These are phyloP conservation scores for Tethea ocularis DNA, from an alignment of 2,888 invertebrate genomes.

Conservation along the genomic window DNA sequence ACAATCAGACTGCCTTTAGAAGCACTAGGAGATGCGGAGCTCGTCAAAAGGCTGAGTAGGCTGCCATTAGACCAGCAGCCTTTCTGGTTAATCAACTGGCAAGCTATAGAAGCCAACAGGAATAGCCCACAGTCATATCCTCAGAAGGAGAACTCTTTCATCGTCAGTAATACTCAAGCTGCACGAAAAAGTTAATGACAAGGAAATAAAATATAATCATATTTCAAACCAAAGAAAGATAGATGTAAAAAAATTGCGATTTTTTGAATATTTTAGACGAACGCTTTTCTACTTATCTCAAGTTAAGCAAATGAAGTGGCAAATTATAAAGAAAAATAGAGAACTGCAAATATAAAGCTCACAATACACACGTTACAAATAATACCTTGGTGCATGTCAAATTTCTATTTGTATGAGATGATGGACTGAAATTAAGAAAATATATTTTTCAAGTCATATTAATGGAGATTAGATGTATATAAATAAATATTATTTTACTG, in stretches of 20 bases:
- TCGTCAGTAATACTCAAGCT: slow-evolving; percentile 20
- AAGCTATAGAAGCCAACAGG: slow-evolving; percentile 84
- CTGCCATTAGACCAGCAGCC: slow-evolving; percentile 82
- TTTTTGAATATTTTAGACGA: too few species aligned
- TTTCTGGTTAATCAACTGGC: slow-evolving; percentile 88
- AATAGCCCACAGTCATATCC: slow-evolving; percentile 51
- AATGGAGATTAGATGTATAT: too few species aligned
- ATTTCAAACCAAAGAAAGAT: slow-evolving; percentile 1
- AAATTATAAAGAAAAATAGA: too few species aligned
- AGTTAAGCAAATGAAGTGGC: too few species aligned
- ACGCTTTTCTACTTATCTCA: too few species aligned
- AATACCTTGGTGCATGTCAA: too few species aligned
- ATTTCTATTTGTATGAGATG: neutral
- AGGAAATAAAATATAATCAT: neutral
- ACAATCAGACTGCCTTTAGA: slow-evolving; percentile 83
- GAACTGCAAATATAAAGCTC: too few species aligned
- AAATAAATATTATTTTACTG: too few species aligned
- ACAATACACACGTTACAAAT: too few species aligned
- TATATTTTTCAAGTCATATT: too few species aligned
- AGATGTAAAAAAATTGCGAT: too few species aligned
- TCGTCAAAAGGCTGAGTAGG: slow-evolving; percentile 82
- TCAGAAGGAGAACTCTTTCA: slow-evolving; percentile 48
- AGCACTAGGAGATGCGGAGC: slow-evolving; percentile 84
- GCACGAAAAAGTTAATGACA: neutral
- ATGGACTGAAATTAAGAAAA: too few species aligned